Evolutionary conservation across 2,888 invertebrate genomes (phyloP).

Genomic region (Coleophora flavipennella): DNA sequence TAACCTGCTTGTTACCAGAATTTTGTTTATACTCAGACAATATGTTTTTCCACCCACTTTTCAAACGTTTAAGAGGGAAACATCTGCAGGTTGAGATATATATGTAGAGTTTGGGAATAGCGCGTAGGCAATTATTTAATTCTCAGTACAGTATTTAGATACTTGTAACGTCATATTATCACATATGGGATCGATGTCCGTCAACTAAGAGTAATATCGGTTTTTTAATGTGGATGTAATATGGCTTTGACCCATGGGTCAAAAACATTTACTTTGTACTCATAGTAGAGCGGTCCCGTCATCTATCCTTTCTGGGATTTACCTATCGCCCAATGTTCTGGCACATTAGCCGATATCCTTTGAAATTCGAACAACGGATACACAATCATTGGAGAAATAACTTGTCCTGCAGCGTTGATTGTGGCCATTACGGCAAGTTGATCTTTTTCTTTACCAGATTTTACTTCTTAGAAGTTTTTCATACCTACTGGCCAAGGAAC

Average conservation of each 20-base stretch:
- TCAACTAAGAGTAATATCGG: constrained; percentile 22
- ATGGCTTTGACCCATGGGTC: constrained; percentile 27
- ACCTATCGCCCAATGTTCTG: constrained; percentile 30
- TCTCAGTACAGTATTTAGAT: constrained; percentile 30
- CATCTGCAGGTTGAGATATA: constrained; percentile 35
- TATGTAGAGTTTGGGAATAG: constrained; percentile 37
- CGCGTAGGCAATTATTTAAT: constrained; percentile 24
- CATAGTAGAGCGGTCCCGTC: constrained; percentile 33
- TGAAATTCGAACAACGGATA: constrained; percentile 7
- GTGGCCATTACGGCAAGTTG: constrained; percentile 9
- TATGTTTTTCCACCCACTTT: constrained; percentile 25
- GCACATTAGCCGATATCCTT: constrained; percentile 15
- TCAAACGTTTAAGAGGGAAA: constrained; percentile 30
- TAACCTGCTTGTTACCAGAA: constrained; percentile 7
- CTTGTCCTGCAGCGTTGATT: constrained; percentile 9
- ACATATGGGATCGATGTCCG: constrained; percentile 36
- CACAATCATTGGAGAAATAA: constrained; percentile 11
- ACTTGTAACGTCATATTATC: constrained; percentile 30
- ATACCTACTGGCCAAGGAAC: constrained; percentile 10
- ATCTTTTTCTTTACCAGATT: constrained; percentile 12
- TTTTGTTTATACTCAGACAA: constrained; percentile 8
- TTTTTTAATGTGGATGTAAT: constrained; percentile 25
- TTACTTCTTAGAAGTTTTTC: constrained; percentile 11
- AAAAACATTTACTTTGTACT: constrained; percentile 36
- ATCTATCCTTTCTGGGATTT: constrained; percentile 39